Evolutionary conservation across 2,888 invertebrate genomes (phyloP).

Genomic region (Ligdia adustata): DNA sequence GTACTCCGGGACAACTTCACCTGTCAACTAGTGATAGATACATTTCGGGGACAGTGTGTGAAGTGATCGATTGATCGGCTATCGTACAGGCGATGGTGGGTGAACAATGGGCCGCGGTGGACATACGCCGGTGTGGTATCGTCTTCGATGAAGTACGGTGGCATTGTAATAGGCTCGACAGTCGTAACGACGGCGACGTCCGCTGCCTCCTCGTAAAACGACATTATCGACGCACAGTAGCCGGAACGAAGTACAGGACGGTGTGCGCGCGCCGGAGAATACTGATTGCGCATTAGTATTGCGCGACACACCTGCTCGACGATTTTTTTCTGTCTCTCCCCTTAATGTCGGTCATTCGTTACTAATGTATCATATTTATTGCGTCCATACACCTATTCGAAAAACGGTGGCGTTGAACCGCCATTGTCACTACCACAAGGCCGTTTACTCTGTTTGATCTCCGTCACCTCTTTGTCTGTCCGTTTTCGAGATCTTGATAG

Average conservation of each 20-base stretch:
- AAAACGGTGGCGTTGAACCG: slow-evolving; percentile 62
- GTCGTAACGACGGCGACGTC: slow-evolving; percentile 83
- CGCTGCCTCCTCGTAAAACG: slow-evolving; percentile 81
- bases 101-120: slow-evolving; percentile 56
- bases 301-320: slow-evolving; percentile 79
- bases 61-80: slow-evolving; percentile 48
- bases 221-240: slow-evolving; percentile 84
- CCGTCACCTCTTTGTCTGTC: slow-evolving; percentile 29
- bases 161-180: slow-evolving; percentile 80
- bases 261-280: slow-evolving; percentile 75
- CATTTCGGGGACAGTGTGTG: slow-evolving; percentile 59
- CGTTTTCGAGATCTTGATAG: slow-evolving; percentile 38
- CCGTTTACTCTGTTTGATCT: slow-evolving; percentile 58
- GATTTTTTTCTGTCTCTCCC: slow-evolving; percentile 79
- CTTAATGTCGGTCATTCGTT: slow-evolving; percentile 82
- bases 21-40: slow-evolving; percentile 40
- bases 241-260: slow-evolving; percentile 84
- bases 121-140: slow-evolving; percentile 57
- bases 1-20: slow-evolving; percentile 25
- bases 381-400: slow-evolving; percentile 65
- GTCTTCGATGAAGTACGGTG: slow-evolving; percentile 71
- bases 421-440: slow-evolving; percentile 68
- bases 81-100: slow-evolving; percentile 64
- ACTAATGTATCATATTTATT: slow-evolving; percentile 80
- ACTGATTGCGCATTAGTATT: slow-evolving; percentile 83